Evolutionary conservation across 2,888 invertebrate genomes (phyloP), one percentile per base, ranked within the genome.

Genomic region (Anoncus sp.): DNA sequence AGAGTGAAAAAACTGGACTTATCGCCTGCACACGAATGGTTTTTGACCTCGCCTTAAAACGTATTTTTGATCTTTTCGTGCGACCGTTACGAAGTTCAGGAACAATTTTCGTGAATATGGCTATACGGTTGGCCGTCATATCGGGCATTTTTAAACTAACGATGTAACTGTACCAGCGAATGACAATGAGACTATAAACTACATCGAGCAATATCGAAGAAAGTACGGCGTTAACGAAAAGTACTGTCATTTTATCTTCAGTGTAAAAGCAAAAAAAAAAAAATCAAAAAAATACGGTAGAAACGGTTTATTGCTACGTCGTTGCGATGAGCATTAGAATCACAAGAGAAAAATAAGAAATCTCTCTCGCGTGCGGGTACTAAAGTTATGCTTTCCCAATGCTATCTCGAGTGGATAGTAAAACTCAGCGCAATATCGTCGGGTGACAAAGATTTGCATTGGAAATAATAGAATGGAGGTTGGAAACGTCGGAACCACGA

Each of bases 241-340:
- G 60, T 60, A 16, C 45, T 6, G 27, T 7, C 12, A 27, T 60
- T 60, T 45, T 62, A 14, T 20, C 16, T 49, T 31, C 6, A 35
- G 3, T 4, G 7, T 55, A 16, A 27, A 55, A 5, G 5, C 4
- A 14, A 20, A 12, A 14, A 1, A 31, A 31, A 31, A 20, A 63
- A 20, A 31, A 20, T 14, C n/a, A n/a, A n/a, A n/a, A n/a, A n/a
- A n/a, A n/a, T n/a, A n/a, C n/a, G n/a, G n/a, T n/a, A n/a, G n/a
- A 31, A 49, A 35, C 14, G 20, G 20, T 49, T 63, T 49, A 63
- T 35, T 22, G 45, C 31, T 27, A 35, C 35, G 49, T 38, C 22
- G 38, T 65, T 51, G 38, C 35, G 35, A 65, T 51, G 38, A 65
- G 27, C 49, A 65, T 65, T 51, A 65, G 38, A 65, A 14, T 47